Evolutionary conservation across 2,797 vertebrate species (phyloP).

Genomic region (Mormyrops attenuatus): DNA sequence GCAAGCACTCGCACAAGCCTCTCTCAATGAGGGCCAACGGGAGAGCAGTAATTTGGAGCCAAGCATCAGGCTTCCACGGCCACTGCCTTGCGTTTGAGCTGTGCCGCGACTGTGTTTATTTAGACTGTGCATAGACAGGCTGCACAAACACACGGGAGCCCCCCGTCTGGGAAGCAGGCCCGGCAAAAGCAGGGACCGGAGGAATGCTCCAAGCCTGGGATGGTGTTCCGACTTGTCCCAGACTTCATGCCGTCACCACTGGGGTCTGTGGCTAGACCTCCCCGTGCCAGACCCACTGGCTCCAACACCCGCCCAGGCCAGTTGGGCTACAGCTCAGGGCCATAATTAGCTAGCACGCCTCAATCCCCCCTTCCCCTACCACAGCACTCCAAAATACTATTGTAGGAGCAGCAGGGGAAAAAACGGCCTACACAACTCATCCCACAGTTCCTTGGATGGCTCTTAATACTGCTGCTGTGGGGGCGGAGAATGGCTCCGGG

Average conservation of each 20-base stretch:
- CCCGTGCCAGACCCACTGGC: conserved; percentile 79
- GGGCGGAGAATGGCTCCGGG: background rate
- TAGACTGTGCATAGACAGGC: conserved; percentile 15
- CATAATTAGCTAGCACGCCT: conserved; percentile 71
- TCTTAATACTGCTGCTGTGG: conserved; percentile 1
- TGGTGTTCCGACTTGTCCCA: conserved; percentile 79
- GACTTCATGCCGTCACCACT: conserved; percentile 78
- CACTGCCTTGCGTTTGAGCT: conserved; percentile 2
- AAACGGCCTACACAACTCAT: background rate
- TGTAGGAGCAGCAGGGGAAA: background rate
- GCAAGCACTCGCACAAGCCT: conserved; percentile 20
- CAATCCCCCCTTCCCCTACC: conserved; percentile 48
- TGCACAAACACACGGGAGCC: conserved; percentile 5
- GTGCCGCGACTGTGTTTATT: conserved; percentile 14
- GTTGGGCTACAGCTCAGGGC: conserved; percentile 67
- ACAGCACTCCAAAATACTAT: background rate
- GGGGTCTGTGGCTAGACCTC: conserved; percentile 80
- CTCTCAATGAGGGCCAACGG: conserved; percentile 1
- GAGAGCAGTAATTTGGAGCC: background rate
- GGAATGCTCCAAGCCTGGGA: conserved; percentile 72
- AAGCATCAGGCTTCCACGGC: background rate
- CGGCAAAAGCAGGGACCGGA: conserved; percentile 51
- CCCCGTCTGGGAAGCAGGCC: conserved; percentile 33
- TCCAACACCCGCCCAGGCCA: conserved; percentile 76
- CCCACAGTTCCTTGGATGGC: background rate